A percentile compares a stretch with the other conserved stretches of the same genome.
These are phyloP conservation scores for Cyrtonyx montezumae DNA, from an alignment of 2,113 vertebrate genomes.

Conservation along the genomic window DNA sequence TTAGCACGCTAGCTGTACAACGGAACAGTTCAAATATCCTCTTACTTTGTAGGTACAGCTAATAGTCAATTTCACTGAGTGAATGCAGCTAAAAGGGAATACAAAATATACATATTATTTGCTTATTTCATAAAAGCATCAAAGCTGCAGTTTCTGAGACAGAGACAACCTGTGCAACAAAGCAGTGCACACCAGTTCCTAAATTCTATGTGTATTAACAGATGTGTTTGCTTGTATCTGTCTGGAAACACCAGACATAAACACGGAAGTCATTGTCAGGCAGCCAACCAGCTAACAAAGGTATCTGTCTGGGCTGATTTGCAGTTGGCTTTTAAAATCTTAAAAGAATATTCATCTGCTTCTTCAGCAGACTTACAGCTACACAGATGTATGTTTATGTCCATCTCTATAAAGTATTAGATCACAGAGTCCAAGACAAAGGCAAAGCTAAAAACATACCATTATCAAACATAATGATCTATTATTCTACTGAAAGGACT, in stretches of 20 bases:
- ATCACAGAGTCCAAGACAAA: neutral
- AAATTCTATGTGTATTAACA: neutral
- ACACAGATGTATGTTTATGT: neutral
- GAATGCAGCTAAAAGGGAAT: fast-evolving
- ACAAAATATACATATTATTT: neutral
- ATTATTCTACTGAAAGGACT: neutral
- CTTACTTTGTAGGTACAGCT: neutral
- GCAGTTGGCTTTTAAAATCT: neutral
- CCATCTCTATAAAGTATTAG: neutral
- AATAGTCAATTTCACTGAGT: neutral
- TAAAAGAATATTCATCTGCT: neutral
- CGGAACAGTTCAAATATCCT: neutral
- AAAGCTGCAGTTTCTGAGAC: fast-evolving
- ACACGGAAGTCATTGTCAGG: neutral
- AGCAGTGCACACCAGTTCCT: neutral
- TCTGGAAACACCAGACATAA: neutral
- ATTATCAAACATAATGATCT: neutral
- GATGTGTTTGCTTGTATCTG: neutral
- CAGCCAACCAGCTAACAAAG: neutral
- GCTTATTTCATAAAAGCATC: neutral
- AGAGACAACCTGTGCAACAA: neutral
- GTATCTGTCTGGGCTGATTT: neutral
- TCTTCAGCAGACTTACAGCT: neutral
- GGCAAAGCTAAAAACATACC: neutral
- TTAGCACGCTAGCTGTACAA: neutral